A percentile compares a stretch with the other conserved stretches of the same genome.
These are phyloP conservation scores for Engraulis encrasicolus DNA, from an alignment of 2,113 vertebrate species.

Conservation along the genomic window DNA sequence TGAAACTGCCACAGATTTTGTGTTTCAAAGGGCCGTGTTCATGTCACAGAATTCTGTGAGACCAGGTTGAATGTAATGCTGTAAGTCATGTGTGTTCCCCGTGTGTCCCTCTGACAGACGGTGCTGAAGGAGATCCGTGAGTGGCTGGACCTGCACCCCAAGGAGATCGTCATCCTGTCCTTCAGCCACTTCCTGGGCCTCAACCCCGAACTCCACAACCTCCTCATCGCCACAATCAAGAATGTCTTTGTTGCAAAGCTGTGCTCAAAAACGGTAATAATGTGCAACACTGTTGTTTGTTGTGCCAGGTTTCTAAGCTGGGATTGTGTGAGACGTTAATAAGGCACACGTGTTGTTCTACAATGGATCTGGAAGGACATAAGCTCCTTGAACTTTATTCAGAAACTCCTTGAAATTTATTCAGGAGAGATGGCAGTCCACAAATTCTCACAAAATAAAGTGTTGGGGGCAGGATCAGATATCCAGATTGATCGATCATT, in stretches of 20 bases:
- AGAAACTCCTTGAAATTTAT: background rate
- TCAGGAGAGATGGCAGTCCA: background rate
- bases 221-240: conserved; percentile 71
- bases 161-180: conserved; percentile 77
- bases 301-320: background rate
- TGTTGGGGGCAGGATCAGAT: background rate
- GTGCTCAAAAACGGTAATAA: conserved; percentile 73
- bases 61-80: too few species aligned
- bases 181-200: conserved; percentile 79
- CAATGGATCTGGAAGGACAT: background rate
- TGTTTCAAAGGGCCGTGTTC: too few species aligned
- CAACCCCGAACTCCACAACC: conserved; percentile 69
- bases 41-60: too few species aligned
- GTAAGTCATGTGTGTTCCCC: background rate
- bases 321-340: background rate
- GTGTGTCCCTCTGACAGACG: conserved; percentile 56
- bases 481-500: background rate
- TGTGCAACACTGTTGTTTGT: background rate
- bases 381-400: background rate
- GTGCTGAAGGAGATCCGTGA: conserved; percentile 73
- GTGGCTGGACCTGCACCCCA: conserved; percentile 78
- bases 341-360: background rate
- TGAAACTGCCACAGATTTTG: too few species aligned
- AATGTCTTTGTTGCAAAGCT: conserved; percentile 72
- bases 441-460: background rate